A percentile compares a stretch with the other conserved stretches of the same genome.
Conservation (phyloP, 2,888 invertebrate genomes). For the Hemicrepidius hirtus region DNA sequence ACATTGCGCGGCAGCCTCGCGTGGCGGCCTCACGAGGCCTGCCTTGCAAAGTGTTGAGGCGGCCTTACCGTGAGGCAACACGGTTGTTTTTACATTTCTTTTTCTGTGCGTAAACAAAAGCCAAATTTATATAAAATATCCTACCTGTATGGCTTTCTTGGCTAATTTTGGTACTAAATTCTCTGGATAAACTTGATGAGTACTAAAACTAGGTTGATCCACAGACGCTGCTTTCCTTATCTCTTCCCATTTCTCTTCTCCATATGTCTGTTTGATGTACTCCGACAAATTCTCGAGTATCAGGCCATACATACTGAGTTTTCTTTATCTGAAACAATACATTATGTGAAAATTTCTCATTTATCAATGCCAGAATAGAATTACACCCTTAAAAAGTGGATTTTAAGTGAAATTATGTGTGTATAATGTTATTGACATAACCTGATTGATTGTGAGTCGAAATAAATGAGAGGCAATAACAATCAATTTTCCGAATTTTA, state of each 20-base stretch:
- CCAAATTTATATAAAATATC: constrained; percentile 26
- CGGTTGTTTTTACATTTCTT: too few species aligned
- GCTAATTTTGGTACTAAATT: constrained; percentile 89
- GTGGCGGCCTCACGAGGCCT: too few species aligned
- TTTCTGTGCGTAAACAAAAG: too few species aligned
- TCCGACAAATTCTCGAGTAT: constrained; percentile 95
- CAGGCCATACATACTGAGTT: constrained; percentile 90
- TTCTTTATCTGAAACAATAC: constrained; percentile 35
- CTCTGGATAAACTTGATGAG: constrained; percentile 96
- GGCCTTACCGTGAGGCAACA: too few species aligned
- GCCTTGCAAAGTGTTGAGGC: too few species aligned
- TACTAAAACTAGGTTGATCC: constrained; percentile 90
- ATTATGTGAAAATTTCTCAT: constrained; percentile 4
- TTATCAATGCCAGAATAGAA: constrained; percentile 9
- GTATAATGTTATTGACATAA: neutral
- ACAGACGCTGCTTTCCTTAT: constrained; percentile 90
- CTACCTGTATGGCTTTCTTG: constrained; percentile 89
- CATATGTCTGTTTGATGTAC: constrained; percentile 94
- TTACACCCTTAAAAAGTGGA: neutral
- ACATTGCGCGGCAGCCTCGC: too few species aligned
- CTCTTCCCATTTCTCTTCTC: constrained; percentile 95
- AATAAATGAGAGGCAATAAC: too few species aligned
- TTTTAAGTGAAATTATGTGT: constrained; percentile 4
- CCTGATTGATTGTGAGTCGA: neutral
- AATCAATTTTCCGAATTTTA: too few species aligned